Evolutionary conservation across 2,797 vertebrate genomes (phyloP).

Genomic region (Microcaecilia unicolor): DNA sequence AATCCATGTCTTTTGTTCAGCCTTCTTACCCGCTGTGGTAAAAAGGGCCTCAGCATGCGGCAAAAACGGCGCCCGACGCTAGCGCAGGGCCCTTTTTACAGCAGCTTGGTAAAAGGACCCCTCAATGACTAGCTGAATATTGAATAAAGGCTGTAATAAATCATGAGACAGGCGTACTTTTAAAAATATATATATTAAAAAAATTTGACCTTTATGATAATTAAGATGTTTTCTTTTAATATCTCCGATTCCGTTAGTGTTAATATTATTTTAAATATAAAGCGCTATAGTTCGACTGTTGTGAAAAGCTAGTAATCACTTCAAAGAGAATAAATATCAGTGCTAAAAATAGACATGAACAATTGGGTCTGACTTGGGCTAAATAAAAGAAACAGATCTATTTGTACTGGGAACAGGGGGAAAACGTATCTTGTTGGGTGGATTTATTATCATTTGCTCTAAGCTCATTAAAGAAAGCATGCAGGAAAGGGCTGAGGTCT

Average conservation of each 20-base stretch:
- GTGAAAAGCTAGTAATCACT: slow-evolving; percentile 8
- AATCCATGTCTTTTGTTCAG: too few species aligned
- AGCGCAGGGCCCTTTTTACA: too few species aligned
- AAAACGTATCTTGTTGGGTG: slow-evolving; percentile 13
- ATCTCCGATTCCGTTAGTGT: slow-evolving; percentile 6
- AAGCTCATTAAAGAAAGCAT: slow-evolving; percentile 32
- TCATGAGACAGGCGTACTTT: slow-evolving; percentile 10
- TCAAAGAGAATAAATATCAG: slow-evolving; percentile 12
- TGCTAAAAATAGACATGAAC: background rate
- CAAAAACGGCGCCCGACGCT: too few species aligned
- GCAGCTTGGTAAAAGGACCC: too few species aligned
- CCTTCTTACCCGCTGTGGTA: too few species aligned
- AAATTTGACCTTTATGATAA: slow-evolving; percentile 26
- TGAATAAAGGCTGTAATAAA: slow-evolving; percentile 35
- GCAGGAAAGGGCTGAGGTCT: slow-evolving; percentile 18
- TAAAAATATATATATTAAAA: slow-evolving; percentile 23
- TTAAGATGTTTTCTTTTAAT: slow-evolving; percentile 14
- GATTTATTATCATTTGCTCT: slow-evolving; percentile 23
- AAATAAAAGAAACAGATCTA: slow-evolving; percentile 3
- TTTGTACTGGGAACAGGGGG: slow-evolving; percentile 3
- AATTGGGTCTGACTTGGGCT: slow-evolving; percentile 13
- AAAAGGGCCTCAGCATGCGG: too few species aligned
- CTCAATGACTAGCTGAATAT: slow-evolving; percentile 23
- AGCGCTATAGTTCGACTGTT: slow-evolving; percentile 5
- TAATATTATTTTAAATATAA: slow-evolving; percentile 13